Percentiles rank a stretch among this genome's conserved stretches.
Conservation (phyloP, 2,888 invertebrate species). For the Aproaerema taeniolella region DNA sequence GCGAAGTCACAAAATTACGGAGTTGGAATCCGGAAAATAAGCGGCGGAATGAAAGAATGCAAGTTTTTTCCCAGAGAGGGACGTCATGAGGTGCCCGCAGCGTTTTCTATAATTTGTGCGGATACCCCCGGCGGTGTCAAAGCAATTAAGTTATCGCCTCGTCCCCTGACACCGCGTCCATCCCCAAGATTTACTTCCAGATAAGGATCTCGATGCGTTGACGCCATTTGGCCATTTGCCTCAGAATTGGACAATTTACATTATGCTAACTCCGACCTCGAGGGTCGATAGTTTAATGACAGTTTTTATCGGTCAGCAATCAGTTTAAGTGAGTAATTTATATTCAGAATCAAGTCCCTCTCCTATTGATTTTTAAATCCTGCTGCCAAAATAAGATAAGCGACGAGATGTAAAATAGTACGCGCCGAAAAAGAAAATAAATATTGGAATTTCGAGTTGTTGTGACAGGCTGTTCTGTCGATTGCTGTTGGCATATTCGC, state of each 20-base stretch:
- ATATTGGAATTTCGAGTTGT: conserved; percentile 10
- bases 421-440: conserved; percentile 10
- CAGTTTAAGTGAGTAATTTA: conserved; percentile 56
- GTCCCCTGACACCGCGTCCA: conserved; percentile 44
- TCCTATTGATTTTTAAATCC: conserved; percentile 37
- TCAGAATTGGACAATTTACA: conserved; percentile 67
- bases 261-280: conserved; percentile 39
- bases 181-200: conserved; percentile 56
- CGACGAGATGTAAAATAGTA: conserved; percentile 16
- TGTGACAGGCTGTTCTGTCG: conserved; percentile 6
- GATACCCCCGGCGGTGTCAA: conserved; percentile 43
- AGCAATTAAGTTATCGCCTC: conserved; percentile 65
- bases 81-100: conserved; percentile 18
- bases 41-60: background rate
- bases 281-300: conserved; percentile 59
- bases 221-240: conserved; percentile 65
- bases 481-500: too few relatives aligned
- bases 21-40: conserved; percentile 7
- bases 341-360: conserved; percentile 46
- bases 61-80: conserved; percentile 2
- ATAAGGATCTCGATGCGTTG: conserved; percentile 63
- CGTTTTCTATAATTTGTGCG: conserved; percentile 41
- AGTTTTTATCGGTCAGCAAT: conserved; percentile 60
- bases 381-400: conserved; percentile 32
- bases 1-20: background rate